These are phyloP conservation scores for Chaetodon trifascialis DNA, from an alignment of 2,113 vertebrate species.

Conservation along the genomic window DNA sequence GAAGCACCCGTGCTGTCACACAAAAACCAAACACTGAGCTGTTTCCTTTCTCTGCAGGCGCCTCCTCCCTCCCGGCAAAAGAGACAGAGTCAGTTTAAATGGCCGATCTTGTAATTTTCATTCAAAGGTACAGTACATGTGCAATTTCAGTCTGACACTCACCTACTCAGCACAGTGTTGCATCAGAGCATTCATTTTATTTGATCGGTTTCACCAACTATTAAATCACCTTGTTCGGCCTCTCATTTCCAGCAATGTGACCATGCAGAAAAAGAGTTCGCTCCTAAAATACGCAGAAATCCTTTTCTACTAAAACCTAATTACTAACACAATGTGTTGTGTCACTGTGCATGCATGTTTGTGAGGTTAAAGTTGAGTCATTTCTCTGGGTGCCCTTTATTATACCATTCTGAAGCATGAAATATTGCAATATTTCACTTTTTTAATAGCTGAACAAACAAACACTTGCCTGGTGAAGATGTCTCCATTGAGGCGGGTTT, in stretches of 20 bases:
- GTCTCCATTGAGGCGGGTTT: slow-evolving; percentile 30
- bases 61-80: slow-evolving; percentile 11
- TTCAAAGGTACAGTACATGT: not conserved
- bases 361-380: not conserved
- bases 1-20: not conserved
- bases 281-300: slow-evolving; percentile 15
- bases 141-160: not conserved
- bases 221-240: slow-evolving; percentile 10
- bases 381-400: not conserved
- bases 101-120: slow-evolving; percentile 13
- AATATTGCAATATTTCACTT: slow-evolving; percentile 4
- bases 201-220: slow-evolving; percentile 30
- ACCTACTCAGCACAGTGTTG: not conserved
- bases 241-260: not conserved
- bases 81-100: not conserved
- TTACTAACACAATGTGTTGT: slow-evolving; percentile 17
- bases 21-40: not conserved
- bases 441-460: slow-evolving; percentile 18
- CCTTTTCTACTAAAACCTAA: slow-evolving; percentile 9
- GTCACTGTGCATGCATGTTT: not conserved
- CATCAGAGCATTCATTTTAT: slow-evolving; percentile 21
- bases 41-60: slow-evolving; percentile 34
- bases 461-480: slow-evolving; percentile 6
- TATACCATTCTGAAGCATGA: not conserved
- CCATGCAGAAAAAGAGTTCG: not conserved